Evolutionary conservation across 2,888 invertebrate genomes (phyloP).

Genomic region (Timandra comae): DNA sequence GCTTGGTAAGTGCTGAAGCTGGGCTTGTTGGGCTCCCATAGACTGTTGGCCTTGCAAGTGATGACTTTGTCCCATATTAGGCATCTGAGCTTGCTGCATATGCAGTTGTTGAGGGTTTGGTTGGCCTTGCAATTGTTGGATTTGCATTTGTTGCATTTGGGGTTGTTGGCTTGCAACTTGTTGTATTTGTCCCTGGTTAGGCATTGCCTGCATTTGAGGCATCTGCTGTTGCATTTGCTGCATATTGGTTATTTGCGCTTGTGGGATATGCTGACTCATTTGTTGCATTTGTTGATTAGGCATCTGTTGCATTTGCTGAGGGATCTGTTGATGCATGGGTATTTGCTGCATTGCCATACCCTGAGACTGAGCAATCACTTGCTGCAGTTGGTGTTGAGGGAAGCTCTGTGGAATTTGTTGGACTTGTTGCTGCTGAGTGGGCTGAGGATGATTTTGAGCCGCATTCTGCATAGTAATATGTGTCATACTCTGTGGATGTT

Average conservation of each 20-base stretch:
- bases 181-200: conserved; percentile 63
- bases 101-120: conserved; percentile 69
- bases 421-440: conserved; percentile 64
- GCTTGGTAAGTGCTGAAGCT: conserved; percentile 68
- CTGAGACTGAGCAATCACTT: conserved; percentile 70
- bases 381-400: conserved; percentile 72
- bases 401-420: conserved; percentile 74
- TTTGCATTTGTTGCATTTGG: conserved; percentile 73
- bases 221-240: conserved; percentile 72
- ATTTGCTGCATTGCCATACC: conserved; percentile 72
- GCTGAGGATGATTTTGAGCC: conserved; percentile 52
- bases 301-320: conserved; percentile 73
- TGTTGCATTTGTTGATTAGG: conserved; percentile 74
- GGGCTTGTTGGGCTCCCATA: conserved; percentile 66
- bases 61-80: conserved; percentile 64
- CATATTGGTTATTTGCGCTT: conserved; percentile 66
- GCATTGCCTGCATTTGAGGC: conserved; percentile 69
- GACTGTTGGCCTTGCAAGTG: conserved; percentile 66
- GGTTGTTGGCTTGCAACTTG: conserved; percentile 68
- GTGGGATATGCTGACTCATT: conserved; percentile 67
- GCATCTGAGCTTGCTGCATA: conserved; percentile 70
- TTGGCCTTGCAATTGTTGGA: conserved; percentile 70
- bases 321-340: conserved; percentile 72
- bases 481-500: conserved; percentile 73
- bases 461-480: conserved; percentile 70